phyloP scores from a whole-genome alignment of 2,888 invertebrate species.

The Yponomeuta plumbellus region DNA sequence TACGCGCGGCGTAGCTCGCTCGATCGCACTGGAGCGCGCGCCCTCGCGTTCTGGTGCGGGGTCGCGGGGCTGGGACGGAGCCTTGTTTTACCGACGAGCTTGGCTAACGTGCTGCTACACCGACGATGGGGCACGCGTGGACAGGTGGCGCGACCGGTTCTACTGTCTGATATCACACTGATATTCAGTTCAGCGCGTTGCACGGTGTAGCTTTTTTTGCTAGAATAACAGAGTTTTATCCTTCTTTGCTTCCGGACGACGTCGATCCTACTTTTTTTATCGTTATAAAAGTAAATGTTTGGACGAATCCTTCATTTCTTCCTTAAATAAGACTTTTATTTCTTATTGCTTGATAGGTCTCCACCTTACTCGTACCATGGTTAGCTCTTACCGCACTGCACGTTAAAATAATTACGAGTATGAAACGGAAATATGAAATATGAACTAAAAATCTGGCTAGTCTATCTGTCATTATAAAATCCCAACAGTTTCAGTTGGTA shows the following conservation, averaged over 20 bases:
- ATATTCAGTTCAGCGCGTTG: background rate
- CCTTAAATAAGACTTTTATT: too few relatives aligned
- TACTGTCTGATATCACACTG: background rate
- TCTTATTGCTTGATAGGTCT: too few relatives aligned
- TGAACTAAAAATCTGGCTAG: too few relatives aligned
- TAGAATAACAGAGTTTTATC: background rate
- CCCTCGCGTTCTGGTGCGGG: conserved; percentile 34
- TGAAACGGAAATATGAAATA: too few relatives aligned
- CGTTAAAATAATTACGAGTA: too few relatives aligned
- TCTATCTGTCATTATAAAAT: too few relatives aligned
- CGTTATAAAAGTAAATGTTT: background rate
- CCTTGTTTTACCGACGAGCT: conserved; percentile 41
- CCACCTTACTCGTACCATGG: too few relatives aligned
- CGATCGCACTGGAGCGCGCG: conserved; percentile 59
- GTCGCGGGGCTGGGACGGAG: conserved; percentile 39
- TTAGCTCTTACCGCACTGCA: too few relatives aligned
- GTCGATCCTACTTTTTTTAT: background rate
- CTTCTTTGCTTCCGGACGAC: background rate
- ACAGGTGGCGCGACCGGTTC: conserved; percentile 52
- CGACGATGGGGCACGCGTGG: conserved; percentile 33
- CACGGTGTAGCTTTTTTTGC: background rate
- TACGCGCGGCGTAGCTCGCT: conserved; percentile 64
- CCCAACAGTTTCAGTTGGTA: too few relatives aligned
- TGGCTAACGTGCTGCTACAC: conserved; percentile 32
- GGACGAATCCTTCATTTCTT: too few relatives aligned